A percentile compares a stretch with the other conserved stretches of the same genome.
phyloP scores from a whole-genome alignment of 1,140 invertebrate genomes.

The Zaprionus ghesquierei region DNA sequence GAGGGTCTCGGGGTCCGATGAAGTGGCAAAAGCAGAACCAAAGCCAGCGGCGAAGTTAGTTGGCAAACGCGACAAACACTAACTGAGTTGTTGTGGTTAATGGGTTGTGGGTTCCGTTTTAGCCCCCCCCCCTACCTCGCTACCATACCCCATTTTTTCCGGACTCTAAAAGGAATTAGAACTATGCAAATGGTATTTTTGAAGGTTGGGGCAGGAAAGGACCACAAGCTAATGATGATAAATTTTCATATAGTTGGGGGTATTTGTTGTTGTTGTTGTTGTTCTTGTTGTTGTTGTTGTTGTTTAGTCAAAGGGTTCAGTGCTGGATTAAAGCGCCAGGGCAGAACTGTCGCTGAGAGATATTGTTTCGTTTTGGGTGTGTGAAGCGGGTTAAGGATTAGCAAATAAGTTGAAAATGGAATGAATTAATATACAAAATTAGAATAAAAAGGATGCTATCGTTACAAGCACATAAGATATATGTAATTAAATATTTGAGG shows the following conservation, averaged over 20 bases:
- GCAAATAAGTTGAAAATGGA: background rate
- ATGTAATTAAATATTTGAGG: too few species aligned
- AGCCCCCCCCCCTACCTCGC: background rate
- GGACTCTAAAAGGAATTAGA: conserved; percentile 25
- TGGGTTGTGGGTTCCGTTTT: conserved; percentile 26
- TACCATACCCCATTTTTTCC: conserved; percentile 6
- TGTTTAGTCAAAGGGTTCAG: conserved; percentile 19
- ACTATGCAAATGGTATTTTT: conserved; percentile 41
- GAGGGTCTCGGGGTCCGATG: background rate
- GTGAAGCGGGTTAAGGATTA: background rate
- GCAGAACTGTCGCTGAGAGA: background rate
- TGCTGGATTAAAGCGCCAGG: background rate
- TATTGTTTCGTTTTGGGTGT: background rate
- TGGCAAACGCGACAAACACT: conserved; percentile 32
- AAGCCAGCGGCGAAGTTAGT: conserved; percentile 21
- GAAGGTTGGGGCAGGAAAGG: background rate
- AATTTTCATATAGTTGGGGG: conserved; percentile 25
- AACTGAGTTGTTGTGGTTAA: conserved; percentile 57
- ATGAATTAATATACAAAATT: background rate
- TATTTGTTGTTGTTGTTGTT: conserved; percentile 7
- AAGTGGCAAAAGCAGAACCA: conserved; percentile 8
- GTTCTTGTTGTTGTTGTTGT: conserved; percentile 20
- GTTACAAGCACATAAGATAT: too few species aligned
- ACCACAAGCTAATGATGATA: conserved; percentile 39
- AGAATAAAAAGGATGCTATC: background rate